Conservation (phyloP, 2,113 vertebrate species). For the Paradisaea rubra region DNA sequence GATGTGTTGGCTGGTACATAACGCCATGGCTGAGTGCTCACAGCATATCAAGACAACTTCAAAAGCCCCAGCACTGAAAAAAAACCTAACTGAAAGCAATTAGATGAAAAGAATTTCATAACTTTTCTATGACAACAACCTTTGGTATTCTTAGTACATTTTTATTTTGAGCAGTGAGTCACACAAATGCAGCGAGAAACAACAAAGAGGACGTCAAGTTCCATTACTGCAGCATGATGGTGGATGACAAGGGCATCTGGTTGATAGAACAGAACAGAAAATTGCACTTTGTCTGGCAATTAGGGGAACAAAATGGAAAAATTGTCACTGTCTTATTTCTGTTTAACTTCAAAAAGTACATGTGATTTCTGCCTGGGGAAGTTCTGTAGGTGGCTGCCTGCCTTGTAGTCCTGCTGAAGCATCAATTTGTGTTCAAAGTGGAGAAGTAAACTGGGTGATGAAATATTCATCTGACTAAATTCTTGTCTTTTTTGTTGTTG, state of each 20-base stretch:
- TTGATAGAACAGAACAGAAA: conserved; percentile 44
- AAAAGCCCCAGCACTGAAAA: background rate
- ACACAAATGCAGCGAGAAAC: conserved; percentile 1
- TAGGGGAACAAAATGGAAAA: conserved; percentile 19
- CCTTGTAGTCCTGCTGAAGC: background rate
- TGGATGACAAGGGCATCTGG: conserved; percentile 52
- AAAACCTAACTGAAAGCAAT: background rate
- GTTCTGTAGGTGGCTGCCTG: conserved; percentile 27
- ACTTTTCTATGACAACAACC: conserved; percentile 22
- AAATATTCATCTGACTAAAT: conserved; percentile 12
- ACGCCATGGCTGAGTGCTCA: background rate
- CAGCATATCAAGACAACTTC: background rate
- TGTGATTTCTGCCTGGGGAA: conserved; percentile 18
- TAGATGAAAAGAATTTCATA: conserved; percentile 11
- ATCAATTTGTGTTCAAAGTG: background rate
- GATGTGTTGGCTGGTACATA: background rate
- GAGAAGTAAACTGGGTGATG: background rate
- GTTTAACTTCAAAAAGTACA: conserved; percentile 17
- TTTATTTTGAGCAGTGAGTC: conserved; percentile 54
- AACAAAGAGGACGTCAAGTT: conserved; percentile 35
- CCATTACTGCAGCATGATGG: conserved; percentile 19
- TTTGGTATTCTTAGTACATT: conserved; percentile 19
- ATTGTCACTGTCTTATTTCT: conserved; percentile 15
- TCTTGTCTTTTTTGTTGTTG: background rate
- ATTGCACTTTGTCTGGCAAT: conserved; percentile 60